Evolutionary conservation across 2,113 vertebrate genomes (phyloP).

Genomic region (Indri indri): DNA sequence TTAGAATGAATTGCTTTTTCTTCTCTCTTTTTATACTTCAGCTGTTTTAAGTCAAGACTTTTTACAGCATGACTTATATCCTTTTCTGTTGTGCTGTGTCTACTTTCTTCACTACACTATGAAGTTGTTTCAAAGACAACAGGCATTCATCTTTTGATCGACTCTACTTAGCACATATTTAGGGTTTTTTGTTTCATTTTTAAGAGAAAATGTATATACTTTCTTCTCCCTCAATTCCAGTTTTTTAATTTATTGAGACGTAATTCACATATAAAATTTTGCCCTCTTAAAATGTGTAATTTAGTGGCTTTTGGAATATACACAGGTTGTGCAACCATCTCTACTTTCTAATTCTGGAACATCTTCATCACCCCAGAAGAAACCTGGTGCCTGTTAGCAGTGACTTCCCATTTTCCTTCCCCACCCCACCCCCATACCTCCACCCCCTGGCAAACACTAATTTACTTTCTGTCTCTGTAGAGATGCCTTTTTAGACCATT

Average conservation of each 20-base stretch:
- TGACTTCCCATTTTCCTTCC: background rate
- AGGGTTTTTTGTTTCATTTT: background rate
- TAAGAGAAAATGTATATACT: background rate
- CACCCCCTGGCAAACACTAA: background rate
- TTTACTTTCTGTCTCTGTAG: background rate
- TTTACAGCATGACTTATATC: background rate
- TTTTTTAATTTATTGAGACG: background rate
- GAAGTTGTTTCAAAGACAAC: background rate
- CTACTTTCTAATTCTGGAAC: background rate
- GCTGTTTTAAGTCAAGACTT: background rate
- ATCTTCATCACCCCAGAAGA: background rate
- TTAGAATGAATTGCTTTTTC: background rate
- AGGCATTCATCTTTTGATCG: background rate
- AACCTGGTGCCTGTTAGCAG: background rate
- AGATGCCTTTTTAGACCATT: background rate
- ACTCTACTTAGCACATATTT: background rate
- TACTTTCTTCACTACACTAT: background rate
- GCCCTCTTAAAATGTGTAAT: background rate
- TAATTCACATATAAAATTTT: background rate
- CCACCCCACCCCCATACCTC: no score
- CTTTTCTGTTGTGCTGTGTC: background rate
- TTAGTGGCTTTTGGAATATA: background rate
- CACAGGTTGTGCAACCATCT: background rate
- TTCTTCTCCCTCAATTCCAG: background rate
- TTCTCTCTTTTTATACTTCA: background rate